phyloP scores from a whole-genome alignment of 2,888 invertebrate genomes.

The Pheosia tremula region DNA sequence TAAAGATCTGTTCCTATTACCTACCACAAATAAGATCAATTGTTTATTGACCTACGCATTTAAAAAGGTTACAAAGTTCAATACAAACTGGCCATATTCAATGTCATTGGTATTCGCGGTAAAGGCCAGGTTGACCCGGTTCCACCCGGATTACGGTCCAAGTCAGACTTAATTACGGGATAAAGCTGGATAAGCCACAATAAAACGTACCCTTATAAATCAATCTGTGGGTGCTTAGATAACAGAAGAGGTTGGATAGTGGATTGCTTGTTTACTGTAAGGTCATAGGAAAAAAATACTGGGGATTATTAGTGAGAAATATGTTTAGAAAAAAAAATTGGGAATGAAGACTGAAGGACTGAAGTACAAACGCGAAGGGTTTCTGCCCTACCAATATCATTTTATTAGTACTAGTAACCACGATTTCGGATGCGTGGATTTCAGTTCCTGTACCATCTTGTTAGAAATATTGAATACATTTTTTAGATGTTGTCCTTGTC shows the following conservation, averaged over 20 bases:
- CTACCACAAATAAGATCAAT: not conserved
- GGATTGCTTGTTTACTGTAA: constrained; percentile 13
- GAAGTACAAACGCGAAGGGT: too few species aligned
- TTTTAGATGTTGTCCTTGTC: too few species aligned
- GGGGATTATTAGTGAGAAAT: constrained; percentile 14
- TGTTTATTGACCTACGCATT: not conserved
- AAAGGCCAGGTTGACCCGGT: constrained; percentile 44
- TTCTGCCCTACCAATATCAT: too few species aligned
- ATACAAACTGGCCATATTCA: constrained; percentile 22
- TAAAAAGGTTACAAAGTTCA: constrained; percentile 6
- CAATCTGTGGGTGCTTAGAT: constrained; percentile 58
- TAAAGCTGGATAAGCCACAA: constrained; percentile 63
- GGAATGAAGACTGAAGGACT: too few species aligned
- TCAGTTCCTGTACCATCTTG: too few species aligned
- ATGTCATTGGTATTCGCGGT: constrained; percentile 36
- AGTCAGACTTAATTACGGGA: constrained; percentile 69
- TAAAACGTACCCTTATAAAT: constrained; percentile 66
- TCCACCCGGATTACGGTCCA: constrained; percentile 53
- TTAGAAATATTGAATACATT: too few species aligned
- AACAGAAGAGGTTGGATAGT: constrained; percentile 42
- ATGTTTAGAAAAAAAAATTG: not conserved
- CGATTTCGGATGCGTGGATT: too few species aligned
- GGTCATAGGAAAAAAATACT: not conserved
- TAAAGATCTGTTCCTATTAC: too few species aligned
- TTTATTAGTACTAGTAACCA: too few species aligned